Conservation (phyloP, 1,140 invertebrate genomes). For the Drosophila subobscura region DNA sequence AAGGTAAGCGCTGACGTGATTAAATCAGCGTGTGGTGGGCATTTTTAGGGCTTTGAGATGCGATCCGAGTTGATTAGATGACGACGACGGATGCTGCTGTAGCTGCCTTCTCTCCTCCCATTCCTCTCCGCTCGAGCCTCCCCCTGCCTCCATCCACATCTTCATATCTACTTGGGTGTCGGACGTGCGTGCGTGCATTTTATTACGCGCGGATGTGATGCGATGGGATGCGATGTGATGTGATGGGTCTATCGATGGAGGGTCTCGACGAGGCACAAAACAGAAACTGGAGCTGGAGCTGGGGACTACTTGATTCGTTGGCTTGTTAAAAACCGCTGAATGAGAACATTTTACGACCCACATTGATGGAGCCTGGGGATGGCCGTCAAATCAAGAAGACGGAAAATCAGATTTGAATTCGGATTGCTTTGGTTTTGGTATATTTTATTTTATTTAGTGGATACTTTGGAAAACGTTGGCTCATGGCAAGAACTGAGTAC, state of each 20-base stretch:
- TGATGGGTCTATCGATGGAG: slow-evolving; percentile 54
- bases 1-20: neutral
- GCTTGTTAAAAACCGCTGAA: slow-evolving; percentile 52
- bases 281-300: no score
- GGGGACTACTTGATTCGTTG: slow-evolving; percentile 23
- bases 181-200: slow-evolving; percentile 73
- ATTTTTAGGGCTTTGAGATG: slow-evolving; percentile 54
- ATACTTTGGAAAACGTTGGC: no score
- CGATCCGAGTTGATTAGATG: slow-evolving; percentile 72
- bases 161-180: slow-evolving; percentile 49
- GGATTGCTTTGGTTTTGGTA: no score
- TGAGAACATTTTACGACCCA: slow-evolving; percentile 43
- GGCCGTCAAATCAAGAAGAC: no score
- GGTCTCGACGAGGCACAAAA: neutral
- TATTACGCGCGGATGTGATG: slow-evolving; percentile 76
- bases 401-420: no score
- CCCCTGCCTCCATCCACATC: neutral
- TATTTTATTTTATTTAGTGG: no score
- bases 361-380: slow-evolving; percentile 24
- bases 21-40: slow-evolving; percentile 33
- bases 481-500: no score
- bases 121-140: neutral
- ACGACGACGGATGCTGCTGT: slow-evolving; percentile 59
- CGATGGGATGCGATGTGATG: slow-evolving; percentile 32
- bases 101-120: neutral